Evolutionary conservation across 2,797 vertebrate species (phyloP).

Genomic region (Gymnodraco acuticeps): DNA sequence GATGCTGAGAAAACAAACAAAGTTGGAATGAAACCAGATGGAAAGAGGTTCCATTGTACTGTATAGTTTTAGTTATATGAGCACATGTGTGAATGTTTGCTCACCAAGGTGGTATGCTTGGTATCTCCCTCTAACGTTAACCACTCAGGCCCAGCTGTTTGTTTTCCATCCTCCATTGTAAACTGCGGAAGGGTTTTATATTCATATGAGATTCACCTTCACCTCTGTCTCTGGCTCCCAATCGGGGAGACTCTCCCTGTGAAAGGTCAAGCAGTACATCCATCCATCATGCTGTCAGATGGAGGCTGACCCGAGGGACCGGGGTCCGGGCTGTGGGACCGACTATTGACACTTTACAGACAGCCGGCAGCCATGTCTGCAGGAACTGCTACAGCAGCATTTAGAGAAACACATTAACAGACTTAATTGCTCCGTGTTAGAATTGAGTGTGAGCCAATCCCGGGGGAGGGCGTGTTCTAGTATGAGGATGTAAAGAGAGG

Average conservation of each 20-base stretch:
- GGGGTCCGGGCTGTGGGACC: conserved; percentile 22
- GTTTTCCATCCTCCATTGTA: conserved; percentile 16
- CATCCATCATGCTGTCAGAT: conserved; percentile 81
- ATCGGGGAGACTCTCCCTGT: conserved; percentile 26
- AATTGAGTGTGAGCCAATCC: conserved; percentile 44
- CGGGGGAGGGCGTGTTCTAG: conserved; percentile 28
- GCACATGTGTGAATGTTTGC: conserved; percentile 20
- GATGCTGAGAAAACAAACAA: conserved; percentile 73
- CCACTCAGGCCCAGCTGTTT: conserved; percentile 1
- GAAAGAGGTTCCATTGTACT: conserved; percentile 28
- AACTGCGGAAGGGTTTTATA: conserved; percentile 25
- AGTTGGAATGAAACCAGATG: conserved; percentile 69
- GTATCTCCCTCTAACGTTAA: background rate
- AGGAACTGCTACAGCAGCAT: conserved; percentile 52
- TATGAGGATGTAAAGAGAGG: conserved; percentile 39
- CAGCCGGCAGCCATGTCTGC: conserved; percentile 38
- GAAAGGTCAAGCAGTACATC: conserved; percentile 58
- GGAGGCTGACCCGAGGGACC: conserved; percentile 57
- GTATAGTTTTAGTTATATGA: conserved; percentile 10
- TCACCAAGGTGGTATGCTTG: conserved; percentile 3
- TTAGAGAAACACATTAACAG: conserved; percentile 71
- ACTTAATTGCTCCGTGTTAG: conserved; percentile 66
- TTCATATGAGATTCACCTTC: conserved; percentile 30
- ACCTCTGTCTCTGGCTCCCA: conserved; percentile 2
- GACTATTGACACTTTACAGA: conserved; percentile 58